Evolutionary conservation across 2,888 invertebrate genomes (phyloP).

Genomic region (Scrobipalpa atriplicella): DNA sequence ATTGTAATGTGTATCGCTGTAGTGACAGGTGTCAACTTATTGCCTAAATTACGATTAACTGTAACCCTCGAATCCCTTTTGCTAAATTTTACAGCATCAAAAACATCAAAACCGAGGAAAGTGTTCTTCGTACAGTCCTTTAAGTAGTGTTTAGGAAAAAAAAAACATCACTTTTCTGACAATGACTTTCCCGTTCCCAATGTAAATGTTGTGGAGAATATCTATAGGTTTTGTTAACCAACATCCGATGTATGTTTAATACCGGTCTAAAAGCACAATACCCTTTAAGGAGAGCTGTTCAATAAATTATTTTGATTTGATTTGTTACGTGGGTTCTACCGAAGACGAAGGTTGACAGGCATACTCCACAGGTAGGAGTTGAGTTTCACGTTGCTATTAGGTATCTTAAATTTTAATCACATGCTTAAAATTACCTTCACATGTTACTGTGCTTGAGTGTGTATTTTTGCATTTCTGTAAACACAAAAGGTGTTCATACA

Average conservation of each 20-base stretch:
- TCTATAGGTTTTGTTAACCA: not conserved
- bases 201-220: not conserved
- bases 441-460: too few species aligned
- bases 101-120: too few species aligned
- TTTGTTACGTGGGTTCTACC: conserved; percentile 36
- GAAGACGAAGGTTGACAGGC: conserved; percentile 38
- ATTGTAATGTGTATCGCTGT: too few species aligned
- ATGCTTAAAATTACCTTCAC: too few species aligned
- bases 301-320: conserved; percentile 29
- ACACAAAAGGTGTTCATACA: too few species aligned
- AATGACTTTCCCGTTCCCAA: too few species aligned
- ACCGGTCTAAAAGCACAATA: not conserved
- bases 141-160: too few species aligned
- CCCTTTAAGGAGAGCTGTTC: not conserved
- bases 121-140: too few species aligned
- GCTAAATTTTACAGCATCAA: too few species aligned
- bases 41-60: not conserved
- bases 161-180: too few species aligned
- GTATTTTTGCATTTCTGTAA: too few species aligned
- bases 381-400: not conserved
- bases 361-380: conserved; percentile 22
- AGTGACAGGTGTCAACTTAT: too few species aligned
- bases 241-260: not conserved
- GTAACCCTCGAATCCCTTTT: not conserved
- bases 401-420: not conserved